Percentiles rank a stretch among this genome's conserved stretches.
Conservation (phyloP, 64 coral and sea anemone species). For the Montipora capricornis region DNA sequence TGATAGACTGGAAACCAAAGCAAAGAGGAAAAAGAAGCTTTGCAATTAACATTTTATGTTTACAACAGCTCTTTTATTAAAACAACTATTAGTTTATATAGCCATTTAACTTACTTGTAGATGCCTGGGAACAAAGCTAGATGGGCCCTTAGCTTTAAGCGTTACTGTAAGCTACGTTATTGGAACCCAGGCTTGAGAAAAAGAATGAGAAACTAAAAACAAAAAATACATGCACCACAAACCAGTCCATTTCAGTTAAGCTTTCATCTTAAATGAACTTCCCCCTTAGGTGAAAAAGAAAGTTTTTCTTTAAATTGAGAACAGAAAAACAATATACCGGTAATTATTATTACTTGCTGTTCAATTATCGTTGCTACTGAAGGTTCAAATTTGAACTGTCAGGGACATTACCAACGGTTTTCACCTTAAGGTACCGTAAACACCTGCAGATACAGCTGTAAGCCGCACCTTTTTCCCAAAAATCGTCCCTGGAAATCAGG, state of each 20-base stretch:
- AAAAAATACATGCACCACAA: background rate
- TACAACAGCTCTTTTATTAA: background rate
- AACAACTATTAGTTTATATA: background rate
- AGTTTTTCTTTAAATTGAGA: too few relatives aligned
- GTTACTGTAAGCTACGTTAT: background rate
- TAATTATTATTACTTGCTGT: too few relatives aligned
- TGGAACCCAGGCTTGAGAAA: background rate
- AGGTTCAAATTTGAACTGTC: too few relatives aligned
- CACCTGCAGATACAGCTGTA: too few relatives aligned
- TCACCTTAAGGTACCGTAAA: too few relatives aligned
- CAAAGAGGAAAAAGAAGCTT: background rate
- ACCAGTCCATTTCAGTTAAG: background rate
- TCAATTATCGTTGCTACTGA: too few relatives aligned
- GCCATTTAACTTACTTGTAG: background rate
- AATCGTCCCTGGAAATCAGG: too few relatives aligned
- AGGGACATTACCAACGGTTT: too few relatives aligned
- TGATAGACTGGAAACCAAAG: background rate
- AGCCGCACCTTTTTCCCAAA: too few relatives aligned
- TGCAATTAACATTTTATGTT: background rate
- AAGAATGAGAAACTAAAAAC: background rate
- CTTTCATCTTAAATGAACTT: too few relatives aligned
- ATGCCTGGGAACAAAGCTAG: constrained; percentile 50
- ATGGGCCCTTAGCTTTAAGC: background rate
- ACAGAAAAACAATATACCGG: too few relatives aligned
- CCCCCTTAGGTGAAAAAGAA: too few relatives aligned